These are phyloP conservation scores for Argopecten irradians DNA, from an alignment of 1,140 invertebrate genomes.

Conservation along the genomic window DNA sequence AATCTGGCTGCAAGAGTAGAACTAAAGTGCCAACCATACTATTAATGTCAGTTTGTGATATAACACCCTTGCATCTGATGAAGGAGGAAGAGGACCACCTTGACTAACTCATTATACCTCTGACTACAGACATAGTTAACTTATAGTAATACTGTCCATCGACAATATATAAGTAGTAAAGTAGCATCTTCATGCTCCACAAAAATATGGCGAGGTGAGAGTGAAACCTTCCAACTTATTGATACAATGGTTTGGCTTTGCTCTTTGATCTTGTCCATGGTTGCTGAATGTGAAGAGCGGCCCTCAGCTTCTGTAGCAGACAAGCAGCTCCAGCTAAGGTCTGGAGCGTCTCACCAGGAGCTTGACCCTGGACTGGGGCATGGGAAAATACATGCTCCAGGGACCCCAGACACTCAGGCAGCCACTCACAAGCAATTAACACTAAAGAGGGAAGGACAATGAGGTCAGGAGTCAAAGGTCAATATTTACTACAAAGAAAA, in stretches of 20 bases:
- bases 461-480: not conserved
- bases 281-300: not conserved
- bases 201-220: not conserved
- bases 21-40: not conserved
- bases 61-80: not conserved
- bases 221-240: not conserved
- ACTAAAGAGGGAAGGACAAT: not conserved
- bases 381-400: slow-evolving; percentile 3
- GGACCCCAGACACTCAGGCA: not conserved
- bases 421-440: not conserved
- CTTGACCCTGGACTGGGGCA: not conserved
- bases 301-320: not conserved
- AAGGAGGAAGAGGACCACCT: not conserved
- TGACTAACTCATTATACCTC: not conserved
- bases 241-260: not conserved
- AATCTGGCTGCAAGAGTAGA: not conserved
- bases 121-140: not conserved
- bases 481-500: not conserved
- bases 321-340: not conserved
- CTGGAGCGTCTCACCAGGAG: not conserved
- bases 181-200: not conserved
- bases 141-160: not conserved
- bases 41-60: not conserved
- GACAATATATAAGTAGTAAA: too few species aligned
- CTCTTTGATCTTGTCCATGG: not conserved